Conservation (phyloP, 1,140 invertebrate genomes). For the Papilio machaon region DNA sequence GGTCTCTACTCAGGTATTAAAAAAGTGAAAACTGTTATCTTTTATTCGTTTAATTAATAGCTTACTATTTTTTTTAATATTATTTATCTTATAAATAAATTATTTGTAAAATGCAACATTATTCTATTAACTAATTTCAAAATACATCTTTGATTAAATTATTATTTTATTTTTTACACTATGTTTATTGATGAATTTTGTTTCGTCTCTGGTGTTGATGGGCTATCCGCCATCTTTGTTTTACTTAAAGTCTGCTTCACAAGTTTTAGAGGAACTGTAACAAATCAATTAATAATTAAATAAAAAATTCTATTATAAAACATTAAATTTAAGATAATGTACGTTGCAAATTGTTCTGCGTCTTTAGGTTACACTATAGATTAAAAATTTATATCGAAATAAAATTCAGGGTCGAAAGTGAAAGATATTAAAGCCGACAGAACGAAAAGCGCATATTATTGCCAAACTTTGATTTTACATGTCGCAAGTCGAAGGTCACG, state of each 20-base stretch:
- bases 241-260: slow-evolving; percentile 34
- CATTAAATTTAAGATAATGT: background rate
- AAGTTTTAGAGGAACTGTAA: slow-evolving; percentile 37
- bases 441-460: slow-evolving; percentile 21
- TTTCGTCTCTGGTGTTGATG: background rate
- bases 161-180: background rate
- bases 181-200: background rate
- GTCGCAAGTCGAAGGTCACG: slow-evolving; percentile 23
- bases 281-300: background rate
- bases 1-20: too few relatives aligned
- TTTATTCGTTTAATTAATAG: background rate
- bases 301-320: background rate
- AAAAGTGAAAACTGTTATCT: too few relatives aligned
- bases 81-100: background rate
- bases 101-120: background rate
- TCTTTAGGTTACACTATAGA: background rate
- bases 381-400: slow-evolving; percentile 10
- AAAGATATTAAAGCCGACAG: background rate
- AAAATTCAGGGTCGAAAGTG: slow-evolving; percentile 17
- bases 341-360: background rate
- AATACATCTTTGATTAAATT: background rate
- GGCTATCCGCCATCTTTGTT: slow-evolving; percentile 30
- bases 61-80: background rate
- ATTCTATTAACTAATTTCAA: background rate
- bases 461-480: slow-evolving; percentile 25